These are phyloP conservation scores for Notolepis coatsorum DNA, from an alignment of 2,797 vertebrate genomes.

Conservation along the genomic window DNA sequence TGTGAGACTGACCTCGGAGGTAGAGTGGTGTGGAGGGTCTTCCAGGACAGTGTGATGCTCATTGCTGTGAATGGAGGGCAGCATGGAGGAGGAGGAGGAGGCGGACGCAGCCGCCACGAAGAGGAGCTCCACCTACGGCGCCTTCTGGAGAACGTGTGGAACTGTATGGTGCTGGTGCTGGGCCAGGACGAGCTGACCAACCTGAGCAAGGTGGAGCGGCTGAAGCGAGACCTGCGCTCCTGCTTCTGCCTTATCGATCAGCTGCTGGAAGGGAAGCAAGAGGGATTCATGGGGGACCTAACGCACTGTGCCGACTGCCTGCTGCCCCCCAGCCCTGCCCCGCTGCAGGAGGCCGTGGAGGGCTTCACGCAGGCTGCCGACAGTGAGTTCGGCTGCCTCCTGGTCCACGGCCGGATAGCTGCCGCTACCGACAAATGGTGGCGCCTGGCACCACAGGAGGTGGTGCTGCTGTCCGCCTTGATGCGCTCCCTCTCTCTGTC, in stretches of 20 bases:
- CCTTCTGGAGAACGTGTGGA: conserved; percentile 90
- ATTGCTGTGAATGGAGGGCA: conserved; percentile 84
- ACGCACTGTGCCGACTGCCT: conserved; percentile 90
- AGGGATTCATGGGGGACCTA: conserved; percentile 84
- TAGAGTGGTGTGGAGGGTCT: conserved; percentile 88
- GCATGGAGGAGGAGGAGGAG: conserved; percentile 66
- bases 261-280: conserved; percentile 81
- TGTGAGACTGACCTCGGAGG: conserved; percentile 84
- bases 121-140: conserved; percentile 81
- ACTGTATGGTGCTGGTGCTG: conserved; percentile 91
- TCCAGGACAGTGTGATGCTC: conserved; percentile 90
- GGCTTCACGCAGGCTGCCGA: conserved; percentile 83
- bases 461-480: conserved; percentile 85
- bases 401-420: conserved; percentile 80
- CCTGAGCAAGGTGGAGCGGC: conserved; percentile 87
- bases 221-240: conserved; percentile 90
- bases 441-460: conserved; percentile 86
- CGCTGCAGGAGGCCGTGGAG: conserved; percentile 85
- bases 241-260: conserved; percentile 89
- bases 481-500: conserved; percentile 78
- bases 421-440: conserved; percentile 92
- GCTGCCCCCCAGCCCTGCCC: conserved; percentile 73
- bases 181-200: conserved; percentile 88
- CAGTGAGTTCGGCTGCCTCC: conserved; percentile 88
- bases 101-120: conserved; percentile 65